Percentiles rank a stretch among this genome's conserved stretches.
Evolutionary conservation across 2,888 invertebrate genomes (phyloP).

Genomic region (Graphium colonna): DNA sequence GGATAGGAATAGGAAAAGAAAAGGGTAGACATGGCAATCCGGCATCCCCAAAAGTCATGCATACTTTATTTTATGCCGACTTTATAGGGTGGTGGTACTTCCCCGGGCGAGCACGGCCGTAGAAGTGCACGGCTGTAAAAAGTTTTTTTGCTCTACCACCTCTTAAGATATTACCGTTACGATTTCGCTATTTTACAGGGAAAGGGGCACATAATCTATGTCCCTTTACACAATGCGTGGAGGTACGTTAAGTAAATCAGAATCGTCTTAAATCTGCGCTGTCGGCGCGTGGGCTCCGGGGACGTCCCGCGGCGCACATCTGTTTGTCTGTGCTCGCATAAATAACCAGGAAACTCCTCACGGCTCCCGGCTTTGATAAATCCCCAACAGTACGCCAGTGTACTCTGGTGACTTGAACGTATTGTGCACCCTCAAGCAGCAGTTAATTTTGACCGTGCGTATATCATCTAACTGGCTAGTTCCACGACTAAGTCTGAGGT

Average conservation of each 20-base stretch:
- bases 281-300: constrained; percentile 48
- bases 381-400: constrained; percentile 40
- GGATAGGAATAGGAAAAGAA: too few relatives aligned
- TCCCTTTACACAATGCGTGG: constrained; percentile 32
- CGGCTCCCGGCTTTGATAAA: constrained; percentile 57
- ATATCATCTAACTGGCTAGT: background rate
- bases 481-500: background rate
- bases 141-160: too few relatives aligned
- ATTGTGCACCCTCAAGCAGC: constrained; percentile 36
- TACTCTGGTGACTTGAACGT: constrained; percentile 46
- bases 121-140: too few relatives aligned
- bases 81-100: too few relatives aligned
- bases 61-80: too few relatives aligned
- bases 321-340: constrained; percentile 44
- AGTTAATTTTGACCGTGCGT: constrained; percentile 19
- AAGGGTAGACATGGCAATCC: too few relatives aligned
- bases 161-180: too few relatives aligned
- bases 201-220: constrained; percentile 10
- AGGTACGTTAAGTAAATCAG: constrained; percentile 33
- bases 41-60: too few relatives aligned
- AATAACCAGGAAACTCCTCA: constrained; percentile 45
- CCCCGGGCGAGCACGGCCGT: too few relatives aligned
- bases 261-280: constrained; percentile 26
- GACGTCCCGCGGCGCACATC: constrained; percentile 55
- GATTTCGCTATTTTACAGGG: too few relatives aligned